Evolutionary conservation across 2,797 vertebrate species (phyloP).

Genomic region (Knipowitschia caucasica): DNA sequence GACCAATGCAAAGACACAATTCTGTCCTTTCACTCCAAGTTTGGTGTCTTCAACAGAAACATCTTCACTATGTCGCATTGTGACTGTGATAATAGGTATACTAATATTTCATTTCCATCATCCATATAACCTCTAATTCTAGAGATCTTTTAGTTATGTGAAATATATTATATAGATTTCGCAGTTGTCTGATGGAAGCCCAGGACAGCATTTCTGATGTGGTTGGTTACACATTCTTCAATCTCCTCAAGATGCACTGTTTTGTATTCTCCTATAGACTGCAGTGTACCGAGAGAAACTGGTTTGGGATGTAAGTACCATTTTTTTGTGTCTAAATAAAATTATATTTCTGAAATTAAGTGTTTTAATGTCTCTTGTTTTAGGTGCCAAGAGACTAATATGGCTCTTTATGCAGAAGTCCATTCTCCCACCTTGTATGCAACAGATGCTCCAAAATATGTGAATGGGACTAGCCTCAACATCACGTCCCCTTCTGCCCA

Average conservation of each 20-base stretch:
- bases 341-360: not conserved
- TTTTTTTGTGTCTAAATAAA: not conserved
- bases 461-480: constrained; percentile 23
- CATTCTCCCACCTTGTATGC: constrained; percentile 71
- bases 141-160: not conserved
- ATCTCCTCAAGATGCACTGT: constrained; percentile 84
- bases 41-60: constrained; percentile 84
- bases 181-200: constrained; percentile 72
- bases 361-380: not conserved
- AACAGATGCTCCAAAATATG: constrained; percentile 14
- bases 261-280: constrained; percentile 78
- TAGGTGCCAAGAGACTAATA: constrained; percentile 78
- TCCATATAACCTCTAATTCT: not conserved
- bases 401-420: constrained; percentile 75
- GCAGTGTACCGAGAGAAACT: constrained; percentile 79
- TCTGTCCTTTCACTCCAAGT: constrained; percentile 76
- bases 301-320: constrained; percentile 83
- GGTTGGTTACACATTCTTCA: constrained; percentile 85
- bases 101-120: not conserved
- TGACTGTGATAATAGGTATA: constrained; percentile 78
- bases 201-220: constrained; percentile 76
- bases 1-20: constrained; percentile 84
- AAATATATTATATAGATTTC: constrained; percentile 70
- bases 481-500: not conserved
- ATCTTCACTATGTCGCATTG: constrained; percentile 90